A percentile compares a stretch with the other conserved stretches of the same genome.
Conservation (phyloP, 2,888 invertebrate genomes). For the Oscheius sp. region DNA sequence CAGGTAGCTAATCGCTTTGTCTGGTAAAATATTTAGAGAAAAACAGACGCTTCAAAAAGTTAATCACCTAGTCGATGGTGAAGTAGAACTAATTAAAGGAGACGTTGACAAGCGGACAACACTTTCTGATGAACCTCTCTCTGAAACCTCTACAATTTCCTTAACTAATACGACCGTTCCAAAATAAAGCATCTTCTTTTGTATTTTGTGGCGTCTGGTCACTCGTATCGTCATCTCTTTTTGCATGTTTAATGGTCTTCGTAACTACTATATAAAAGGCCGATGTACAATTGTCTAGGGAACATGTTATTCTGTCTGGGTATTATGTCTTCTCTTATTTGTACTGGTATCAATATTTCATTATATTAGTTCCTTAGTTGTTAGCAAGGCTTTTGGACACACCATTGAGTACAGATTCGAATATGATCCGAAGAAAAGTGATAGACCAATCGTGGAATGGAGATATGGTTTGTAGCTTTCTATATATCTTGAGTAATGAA, state of each 20-base stretch:
- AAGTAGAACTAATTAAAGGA: neutral
- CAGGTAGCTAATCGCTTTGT: neutral
- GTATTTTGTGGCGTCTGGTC: slow-evolving; percentile 5
- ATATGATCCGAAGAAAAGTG: slow-evolving; percentile 44
- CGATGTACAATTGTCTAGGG: neutral
- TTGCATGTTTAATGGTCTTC: slow-evolving; percentile 3
- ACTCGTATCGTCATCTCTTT: slow-evolving; percentile 3
- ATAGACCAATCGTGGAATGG: slow-evolving; percentile 42
- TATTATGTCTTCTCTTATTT: neutral
- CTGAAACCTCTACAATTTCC: slow-evolving; percentile 5
- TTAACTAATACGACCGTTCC: neutral
- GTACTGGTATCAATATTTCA: neutral
- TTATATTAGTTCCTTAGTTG: neutral
- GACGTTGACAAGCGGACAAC: neutral
- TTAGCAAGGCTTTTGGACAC: slow-evolving; percentile 38
- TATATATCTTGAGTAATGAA: neutral
- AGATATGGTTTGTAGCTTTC: slow-evolving; percentile 35
- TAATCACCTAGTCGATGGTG: slow-evolving; percentile 12
- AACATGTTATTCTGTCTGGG: slow-evolving; percentile 1
- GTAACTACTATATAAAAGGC: slow-evolving; percentile 1
- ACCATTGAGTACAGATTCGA: slow-evolving; percentile 49
- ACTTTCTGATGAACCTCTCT: slow-evolving; percentile 17
- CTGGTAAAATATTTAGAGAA: too few relatives aligned
- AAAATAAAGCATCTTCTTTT: neutral
- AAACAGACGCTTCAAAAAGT: too few relatives aligned